Evolutionary conservation across 2,797 vertebrate species (phyloP).

Genomic region (Gobionotothen gibberifrons): DNA sequence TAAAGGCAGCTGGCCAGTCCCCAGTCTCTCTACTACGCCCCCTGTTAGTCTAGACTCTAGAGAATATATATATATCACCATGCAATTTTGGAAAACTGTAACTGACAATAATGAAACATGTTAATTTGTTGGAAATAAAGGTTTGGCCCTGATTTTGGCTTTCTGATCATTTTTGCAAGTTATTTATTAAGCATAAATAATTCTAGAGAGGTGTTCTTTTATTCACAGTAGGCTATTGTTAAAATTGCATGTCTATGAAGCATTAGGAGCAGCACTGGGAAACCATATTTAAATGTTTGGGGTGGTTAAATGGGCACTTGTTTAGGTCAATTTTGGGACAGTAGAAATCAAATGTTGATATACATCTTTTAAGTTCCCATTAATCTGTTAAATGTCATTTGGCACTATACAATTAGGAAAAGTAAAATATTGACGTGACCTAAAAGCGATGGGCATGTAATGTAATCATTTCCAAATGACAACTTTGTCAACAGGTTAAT

Average conservation of each 20-base stretch:
- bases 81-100: constrained; percentile 54
- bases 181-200: constrained; percentile 16
- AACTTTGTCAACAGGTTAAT: not conserved
- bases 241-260: not conserved
- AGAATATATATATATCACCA: constrained; percentile 31
- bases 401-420: not conserved
- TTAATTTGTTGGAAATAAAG: constrained; percentile 79
- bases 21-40: constrained; percentile 37
- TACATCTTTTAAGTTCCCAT: not conserved
- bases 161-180: constrained; percentile 26
- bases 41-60: constrained; percentile 35
- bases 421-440: not conserved
- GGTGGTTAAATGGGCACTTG: not conserved
- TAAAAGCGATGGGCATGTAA: not conserved
- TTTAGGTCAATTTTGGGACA: not conserved
- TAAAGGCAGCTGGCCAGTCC: constrained; percentile 51
- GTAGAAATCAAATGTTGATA: not conserved
- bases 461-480: not conserved
- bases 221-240: not conserved
- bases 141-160: constrained; percentile 65
- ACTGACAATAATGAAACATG: constrained; percentile 60
- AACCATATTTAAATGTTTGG: not conserved
- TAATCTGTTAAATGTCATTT: not conserved
- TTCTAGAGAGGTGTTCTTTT: not conserved
- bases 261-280: not conserved